Conservation (phyloP, 2,113 vertebrate species). For the Pelodiscus sinensis region DNA sequence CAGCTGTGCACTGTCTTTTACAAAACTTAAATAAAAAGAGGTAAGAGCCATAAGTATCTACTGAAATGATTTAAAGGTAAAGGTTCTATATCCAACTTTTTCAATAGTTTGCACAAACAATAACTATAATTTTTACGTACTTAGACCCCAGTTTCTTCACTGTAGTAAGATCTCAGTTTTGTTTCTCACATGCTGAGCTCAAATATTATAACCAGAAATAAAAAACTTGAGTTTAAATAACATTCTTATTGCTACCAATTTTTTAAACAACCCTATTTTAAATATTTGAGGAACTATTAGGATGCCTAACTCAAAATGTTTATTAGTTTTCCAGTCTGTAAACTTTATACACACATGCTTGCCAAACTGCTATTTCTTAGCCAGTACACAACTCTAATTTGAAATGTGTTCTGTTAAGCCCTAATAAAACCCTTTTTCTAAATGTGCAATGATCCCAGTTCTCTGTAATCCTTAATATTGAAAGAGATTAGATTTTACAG, state of each 20-base stretch:
- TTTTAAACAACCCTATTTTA: neutral
- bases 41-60: neutral
- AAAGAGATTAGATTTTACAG: slow-evolving; percentile 8
- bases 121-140: neutral
- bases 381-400: slow-evolving; percentile 13
- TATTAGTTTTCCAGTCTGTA: neutral
- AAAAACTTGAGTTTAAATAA: neutral
- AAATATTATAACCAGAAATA: neutral
- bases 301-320: rapidly evolving
- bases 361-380: neutral
- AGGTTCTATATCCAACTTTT: neutral
- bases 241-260: neutral
- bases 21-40: neutral
- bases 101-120: neutral
- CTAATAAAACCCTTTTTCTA: neutral
- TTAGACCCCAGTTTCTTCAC: neutral
- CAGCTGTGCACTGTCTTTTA: neutral
- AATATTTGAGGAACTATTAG: neutral
- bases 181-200: neutral
- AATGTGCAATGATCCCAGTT: neutral
- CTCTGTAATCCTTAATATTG: slow-evolving; percentile 6
- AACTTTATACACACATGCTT: neutral
- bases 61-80: neutral
- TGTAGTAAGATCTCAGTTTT: neutral
- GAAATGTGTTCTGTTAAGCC: slow-evolving; percentile 6